A percentile compares a stretch with the other conserved stretches of the same genome.
Conservation (phyloP, 92 coral and sea anemone genomes). For the Actinernus sp. region DNA sequence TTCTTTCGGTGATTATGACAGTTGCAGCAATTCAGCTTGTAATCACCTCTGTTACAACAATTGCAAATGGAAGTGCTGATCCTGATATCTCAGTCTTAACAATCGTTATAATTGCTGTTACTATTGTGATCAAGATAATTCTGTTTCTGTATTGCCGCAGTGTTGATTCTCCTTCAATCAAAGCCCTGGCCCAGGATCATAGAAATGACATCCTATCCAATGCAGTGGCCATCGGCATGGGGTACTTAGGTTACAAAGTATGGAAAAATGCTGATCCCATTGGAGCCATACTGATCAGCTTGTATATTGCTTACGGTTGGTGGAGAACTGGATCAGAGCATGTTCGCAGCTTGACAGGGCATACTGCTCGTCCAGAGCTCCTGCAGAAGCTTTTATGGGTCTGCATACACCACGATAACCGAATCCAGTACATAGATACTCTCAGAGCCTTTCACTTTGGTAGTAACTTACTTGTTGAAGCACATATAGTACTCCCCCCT, state of each 20-base stretch:
- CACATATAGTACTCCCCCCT: constrained; percentile 94
- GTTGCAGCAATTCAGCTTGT: constrained; percentile 95
- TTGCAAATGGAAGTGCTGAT: constrained; percentile 63
- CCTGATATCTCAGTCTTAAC: constrained; percentile 79
- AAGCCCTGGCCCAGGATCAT: constrained; percentile 91
- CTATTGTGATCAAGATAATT: constrained; percentile 62
- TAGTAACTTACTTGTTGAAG: constrained; percentile 86
- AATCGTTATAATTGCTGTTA: constrained; percentile 69
- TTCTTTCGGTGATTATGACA: constrained; percentile 93
- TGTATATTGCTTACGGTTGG: constrained; percentile 93
- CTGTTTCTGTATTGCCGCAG: constrained; percentile 76
- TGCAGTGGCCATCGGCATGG: constrained; percentile 87
- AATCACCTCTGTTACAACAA: constrained; percentile 71
- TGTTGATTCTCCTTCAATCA: constrained; percentile 68
- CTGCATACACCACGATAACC: constrained; percentile 77
- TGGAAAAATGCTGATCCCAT: constrained; percentile 94
- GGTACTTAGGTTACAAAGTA: constrained; percentile 85
- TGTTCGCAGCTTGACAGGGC: constrained; percentile 84
- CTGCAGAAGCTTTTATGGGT: constrained; percentile 86
- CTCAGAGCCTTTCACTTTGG: constrained; percentile 97
- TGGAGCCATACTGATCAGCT: constrained; percentile 91
- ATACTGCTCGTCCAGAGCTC: constrained; percentile 82
- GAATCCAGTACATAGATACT: constrained; percentile 93
- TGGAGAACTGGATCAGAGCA: constrained; percentile 85
- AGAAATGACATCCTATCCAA: constrained; percentile 92